These are phyloP conservation scores for Drosophila simulans DNA, from an alignment of 1,140 invertebrate species.

Conservation along the genomic window DNA sequence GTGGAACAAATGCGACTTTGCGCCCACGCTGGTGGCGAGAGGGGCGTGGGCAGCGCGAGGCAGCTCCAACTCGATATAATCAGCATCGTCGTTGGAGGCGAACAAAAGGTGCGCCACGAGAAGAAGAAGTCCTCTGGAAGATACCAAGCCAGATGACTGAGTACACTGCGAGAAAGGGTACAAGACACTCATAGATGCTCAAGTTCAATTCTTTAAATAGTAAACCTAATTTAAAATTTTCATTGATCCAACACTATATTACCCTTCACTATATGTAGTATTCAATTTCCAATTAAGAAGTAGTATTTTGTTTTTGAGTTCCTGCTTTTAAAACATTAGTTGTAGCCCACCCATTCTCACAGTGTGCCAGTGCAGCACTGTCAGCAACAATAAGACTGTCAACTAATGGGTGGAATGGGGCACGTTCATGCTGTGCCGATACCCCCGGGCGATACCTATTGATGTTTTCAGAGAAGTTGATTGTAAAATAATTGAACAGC, in stretches of 20 bases:
- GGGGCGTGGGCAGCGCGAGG: not conserved
- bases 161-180: not conserved
- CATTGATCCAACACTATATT: no score
- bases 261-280: no score
- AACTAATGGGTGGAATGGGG: not conserved
- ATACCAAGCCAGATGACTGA: not conserved
- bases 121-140: not conserved
- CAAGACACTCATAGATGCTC: no score
- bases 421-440: constrained; percentile 18
- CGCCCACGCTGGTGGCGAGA: constrained; percentile 7
- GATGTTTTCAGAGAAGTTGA: constrained; percentile 50
- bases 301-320: no score
- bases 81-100: constrained; percentile 36
- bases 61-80: constrained; percentile 38
- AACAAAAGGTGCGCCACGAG: constrained; percentile 39
- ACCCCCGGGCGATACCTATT: constrained; percentile 43
- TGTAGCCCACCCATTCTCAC: not conserved
- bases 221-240: no score
- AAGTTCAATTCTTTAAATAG: no score
- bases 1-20: constrained; percentile 67
- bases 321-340: no score
- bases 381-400: constrained; percentile 24
- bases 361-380: constrained; percentile 3
- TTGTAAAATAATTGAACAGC: constrained; percentile 61
- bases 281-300: no score